These are phyloP conservation scores for Gulo gulo DNA, from an alignment of 2,113 vertebrate species.

Conservation along the genomic window DNA sequence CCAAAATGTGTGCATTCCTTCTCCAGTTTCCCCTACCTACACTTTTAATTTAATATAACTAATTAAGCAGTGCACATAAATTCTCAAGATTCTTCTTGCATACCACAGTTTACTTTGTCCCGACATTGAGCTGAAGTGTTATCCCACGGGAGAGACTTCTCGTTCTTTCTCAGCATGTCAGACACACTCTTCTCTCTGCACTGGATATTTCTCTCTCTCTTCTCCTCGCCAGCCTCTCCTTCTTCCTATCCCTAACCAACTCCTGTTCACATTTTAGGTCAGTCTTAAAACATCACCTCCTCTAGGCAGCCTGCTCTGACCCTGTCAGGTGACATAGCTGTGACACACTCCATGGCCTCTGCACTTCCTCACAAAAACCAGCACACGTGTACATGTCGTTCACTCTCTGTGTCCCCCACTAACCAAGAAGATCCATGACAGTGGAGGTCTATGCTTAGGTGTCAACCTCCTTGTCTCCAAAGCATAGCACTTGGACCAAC, in stretches of 20 bases:
- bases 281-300: not conserved
- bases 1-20: not conserved
- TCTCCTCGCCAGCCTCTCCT: not conserved
- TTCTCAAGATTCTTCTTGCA: not conserved
- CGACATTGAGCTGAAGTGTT: not conserved
- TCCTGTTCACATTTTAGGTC: not conserved
- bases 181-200: not conserved
- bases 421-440: not conserved
- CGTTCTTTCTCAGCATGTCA: not conserved
- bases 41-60: not conserved
- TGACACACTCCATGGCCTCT: not conserved
- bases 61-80: not conserved
- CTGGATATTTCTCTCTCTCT: not conserved
- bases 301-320: not conserved
- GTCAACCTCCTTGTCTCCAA: not conserved
- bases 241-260: not conserved
- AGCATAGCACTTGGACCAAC: not conserved
- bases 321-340: not conserved
- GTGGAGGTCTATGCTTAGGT: too few species aligned
- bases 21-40: not conserved
- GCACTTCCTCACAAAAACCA: not conserved
- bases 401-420: not conserved
- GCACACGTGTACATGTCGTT: too few species aligned
- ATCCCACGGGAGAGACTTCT: not conserved
- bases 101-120: not conserved